phyloP scores from a whole-genome alignment of 2,113 vertebrate genomes.

The Desmodus rotundus region DNA sequence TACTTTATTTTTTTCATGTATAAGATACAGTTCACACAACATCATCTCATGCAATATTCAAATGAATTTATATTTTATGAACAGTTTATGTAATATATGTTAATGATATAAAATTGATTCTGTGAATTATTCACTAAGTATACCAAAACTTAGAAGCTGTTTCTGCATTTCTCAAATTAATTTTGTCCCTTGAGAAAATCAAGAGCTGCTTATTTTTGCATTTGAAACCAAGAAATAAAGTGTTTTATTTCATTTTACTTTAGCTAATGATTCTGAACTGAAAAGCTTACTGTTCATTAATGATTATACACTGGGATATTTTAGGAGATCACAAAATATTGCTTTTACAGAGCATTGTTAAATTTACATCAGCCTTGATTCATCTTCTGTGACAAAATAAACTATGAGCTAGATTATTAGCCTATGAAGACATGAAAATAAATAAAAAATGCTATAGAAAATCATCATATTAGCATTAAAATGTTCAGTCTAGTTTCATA shows the following conservation, averaged over 20 bases:
- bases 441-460: not conserved
- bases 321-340: constrained; percentile 36
- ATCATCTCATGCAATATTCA: not conserved
- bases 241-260: constrained; percentile 47
- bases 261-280: constrained; percentile 16
- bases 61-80: constrained; percentile 15
- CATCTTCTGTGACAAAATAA: constrained; percentile 30
- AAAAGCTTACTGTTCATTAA: constrained; percentile 36
- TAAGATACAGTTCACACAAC: not conserved
- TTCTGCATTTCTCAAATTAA: not conserved
- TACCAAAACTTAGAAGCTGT: not conserved
- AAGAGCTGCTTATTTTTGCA: not conserved
- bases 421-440: not conserved
- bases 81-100: not conserved
- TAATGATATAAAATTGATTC: constrained; percentile 1
- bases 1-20: not conserved
- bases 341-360: not conserved
- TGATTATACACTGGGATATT: not conserved
- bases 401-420: not conserved
- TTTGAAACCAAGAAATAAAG: constrained; percentile 15
- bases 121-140: constrained; percentile 30
- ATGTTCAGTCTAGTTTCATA: not conserved
- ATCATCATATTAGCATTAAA: not conserved
- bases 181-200: constrained; percentile 18
- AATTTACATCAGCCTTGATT: not conserved